Percentiles rank a stretch among this genome's conserved stretches.
Conservation (phyloP, 2,797 vertebrate genomes). For the Antrozous pallidus region DNA sequence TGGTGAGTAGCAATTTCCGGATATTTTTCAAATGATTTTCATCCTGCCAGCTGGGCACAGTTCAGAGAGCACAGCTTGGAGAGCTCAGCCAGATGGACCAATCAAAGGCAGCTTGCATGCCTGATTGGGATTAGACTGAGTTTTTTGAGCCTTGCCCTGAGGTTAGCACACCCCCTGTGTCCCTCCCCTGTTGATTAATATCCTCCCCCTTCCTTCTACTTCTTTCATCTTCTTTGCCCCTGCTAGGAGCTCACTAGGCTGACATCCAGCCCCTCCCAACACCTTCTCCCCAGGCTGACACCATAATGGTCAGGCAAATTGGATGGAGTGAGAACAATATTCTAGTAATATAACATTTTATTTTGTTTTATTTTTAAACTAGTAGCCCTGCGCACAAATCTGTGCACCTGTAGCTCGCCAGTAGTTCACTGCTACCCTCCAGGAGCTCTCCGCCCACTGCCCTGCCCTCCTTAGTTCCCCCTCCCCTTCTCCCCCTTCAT, state of each 20-base stretch:
- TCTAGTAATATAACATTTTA: neutral
- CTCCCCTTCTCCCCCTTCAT: no score
- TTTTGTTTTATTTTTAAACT: no score
- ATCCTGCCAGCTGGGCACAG: constrained; percentile 69
- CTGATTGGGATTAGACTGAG: constrained; percentile 20
- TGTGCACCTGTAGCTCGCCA: no score
- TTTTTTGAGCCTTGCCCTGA: constrained; percentile 6
- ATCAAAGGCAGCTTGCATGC: neutral
- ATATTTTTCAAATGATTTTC: constrained; percentile 78
- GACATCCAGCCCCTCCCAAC: neutral
- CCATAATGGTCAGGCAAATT: neutral
- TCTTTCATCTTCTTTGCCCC: neutral
- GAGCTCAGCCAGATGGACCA: constrained; percentile 52
- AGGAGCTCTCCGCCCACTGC: no score
- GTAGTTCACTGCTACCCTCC: no score
- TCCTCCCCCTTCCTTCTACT: neutral
- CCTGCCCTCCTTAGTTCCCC: no score
- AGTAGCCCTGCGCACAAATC: no score
- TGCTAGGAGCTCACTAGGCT: neutral
- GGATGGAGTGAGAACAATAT: neutral
- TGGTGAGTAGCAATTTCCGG: constrained; percentile 71
- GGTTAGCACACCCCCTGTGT: neutral
- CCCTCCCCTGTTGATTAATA: neutral
- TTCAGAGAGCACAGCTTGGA: constrained; percentile 70
- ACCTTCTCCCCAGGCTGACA: neutral